These are phyloP conservation scores for Spodoptera picta DNA, from an alignment of 2,888 invertebrate species.

Conservation along the genomic window DNA sequence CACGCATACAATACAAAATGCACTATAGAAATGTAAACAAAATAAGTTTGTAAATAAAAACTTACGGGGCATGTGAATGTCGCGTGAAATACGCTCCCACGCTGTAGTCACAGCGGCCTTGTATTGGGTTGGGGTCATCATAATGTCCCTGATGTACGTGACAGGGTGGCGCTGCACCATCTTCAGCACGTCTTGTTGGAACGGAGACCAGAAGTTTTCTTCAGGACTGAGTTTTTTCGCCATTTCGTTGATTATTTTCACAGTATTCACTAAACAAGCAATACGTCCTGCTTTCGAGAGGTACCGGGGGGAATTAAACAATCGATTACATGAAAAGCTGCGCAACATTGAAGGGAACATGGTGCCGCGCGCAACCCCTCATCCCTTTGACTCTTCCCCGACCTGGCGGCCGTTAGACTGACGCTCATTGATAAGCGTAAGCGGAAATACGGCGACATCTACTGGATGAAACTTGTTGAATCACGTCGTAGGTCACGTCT, in stretches of 20 bases:
- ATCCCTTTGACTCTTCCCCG: constrained; percentile 8
- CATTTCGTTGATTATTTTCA: constrained; percentile 17
- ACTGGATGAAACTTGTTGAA: background rate
- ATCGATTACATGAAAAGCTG: constrained; percentile 39
- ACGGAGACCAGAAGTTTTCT: constrained; percentile 33
- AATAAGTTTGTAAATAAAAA: constrained; percentile 1
- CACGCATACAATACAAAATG: background rate
- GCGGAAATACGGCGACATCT: background rate
- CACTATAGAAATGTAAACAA: background rate
- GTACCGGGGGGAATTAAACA: constrained; percentile 17
- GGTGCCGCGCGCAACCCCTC: constrained; percentile 20
- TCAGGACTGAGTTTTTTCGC: constrained; percentile 41
- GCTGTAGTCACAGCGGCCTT: constrained; percentile 44
- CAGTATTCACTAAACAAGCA: constrained; percentile 6
- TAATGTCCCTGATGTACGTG: constrained; percentile 34
- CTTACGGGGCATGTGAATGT: constrained; percentile 41
- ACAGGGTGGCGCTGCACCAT: constrained; percentile 45
- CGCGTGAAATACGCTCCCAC: constrained; percentile 43
- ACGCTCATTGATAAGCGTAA: constrained; percentile 2
- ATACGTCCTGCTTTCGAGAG: constrained; percentile 21
- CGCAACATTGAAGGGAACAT: constrained; percentile 14
- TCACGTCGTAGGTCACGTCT: background rate
- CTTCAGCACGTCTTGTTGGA: constrained; percentile 34
- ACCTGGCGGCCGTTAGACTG: constrained; percentile 1
- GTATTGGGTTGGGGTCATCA: constrained; percentile 48